Conservation (phyloP, 1,140 invertebrate genomes). For the Macrobrachium rosenbergii region DNA sequence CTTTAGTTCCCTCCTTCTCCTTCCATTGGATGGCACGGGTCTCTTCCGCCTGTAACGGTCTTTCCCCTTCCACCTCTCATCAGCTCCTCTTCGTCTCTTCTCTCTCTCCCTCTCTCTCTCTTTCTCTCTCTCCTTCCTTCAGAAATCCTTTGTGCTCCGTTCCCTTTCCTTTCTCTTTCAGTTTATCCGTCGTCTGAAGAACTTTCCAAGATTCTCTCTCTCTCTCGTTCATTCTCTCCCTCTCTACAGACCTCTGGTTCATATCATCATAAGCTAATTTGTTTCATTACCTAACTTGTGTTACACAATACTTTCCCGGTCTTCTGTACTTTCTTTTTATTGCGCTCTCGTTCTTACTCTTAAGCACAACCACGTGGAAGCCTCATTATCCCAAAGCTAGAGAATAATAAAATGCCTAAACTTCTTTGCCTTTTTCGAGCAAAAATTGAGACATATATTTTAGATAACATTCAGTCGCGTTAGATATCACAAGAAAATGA, state of each 20-base stretch:
- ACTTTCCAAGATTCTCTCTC: not conserved
- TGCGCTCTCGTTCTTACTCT: too few relatives aligned
- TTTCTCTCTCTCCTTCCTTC: not conserved
- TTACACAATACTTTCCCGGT: too few relatives aligned
- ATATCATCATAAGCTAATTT: not conserved
- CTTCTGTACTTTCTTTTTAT: too few relatives aligned
- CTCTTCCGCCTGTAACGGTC: not conserved
- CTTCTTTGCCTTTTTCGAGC: too few relatives aligned
- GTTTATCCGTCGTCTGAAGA: not conserved
- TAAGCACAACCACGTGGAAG: too few relatives aligned
- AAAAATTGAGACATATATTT: too few relatives aligned
- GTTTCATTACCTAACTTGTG: not conserved
- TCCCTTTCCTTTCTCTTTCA: not conserved
- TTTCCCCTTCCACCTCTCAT: not conserved
- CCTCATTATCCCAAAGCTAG: too few relatives aligned
- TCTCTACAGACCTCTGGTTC: not conserved
- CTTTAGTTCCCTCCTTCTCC: not conserved
- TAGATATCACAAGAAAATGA: too few relatives aligned
- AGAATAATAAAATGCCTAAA: too few relatives aligned
- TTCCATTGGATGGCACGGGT: too few relatives aligned
- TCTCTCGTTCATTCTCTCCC: not conserved
- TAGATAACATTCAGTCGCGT: too few relatives aligned
- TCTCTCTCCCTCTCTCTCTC: slow-evolving; percentile 26
- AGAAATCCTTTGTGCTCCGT: not conserved
- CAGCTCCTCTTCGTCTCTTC: slow-evolving; percentile 18